A percentile compares a stretch with the other conserved stretches of the same genome.
Conservation (phyloP, 92 coral and sea anemone genomes). For the Bergia puertoricense region DNA sequence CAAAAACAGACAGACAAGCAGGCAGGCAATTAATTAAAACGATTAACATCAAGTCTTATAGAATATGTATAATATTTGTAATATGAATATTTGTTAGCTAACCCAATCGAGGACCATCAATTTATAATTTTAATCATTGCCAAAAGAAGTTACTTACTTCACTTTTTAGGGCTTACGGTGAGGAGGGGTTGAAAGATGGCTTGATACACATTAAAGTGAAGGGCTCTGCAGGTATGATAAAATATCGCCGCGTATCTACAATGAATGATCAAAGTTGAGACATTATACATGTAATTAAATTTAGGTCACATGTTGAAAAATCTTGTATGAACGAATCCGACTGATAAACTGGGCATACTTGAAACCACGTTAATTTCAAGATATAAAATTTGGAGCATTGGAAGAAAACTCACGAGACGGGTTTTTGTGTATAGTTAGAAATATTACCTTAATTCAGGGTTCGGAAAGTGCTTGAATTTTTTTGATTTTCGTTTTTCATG, state of each 20-base stretch:
- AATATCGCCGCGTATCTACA: not conserved
- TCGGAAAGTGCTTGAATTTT: too few species aligned
- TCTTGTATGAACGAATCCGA: not conserved
- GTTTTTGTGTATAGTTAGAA: too few species aligned
- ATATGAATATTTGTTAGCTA: too few species aligned
- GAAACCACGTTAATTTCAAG: not conserved
- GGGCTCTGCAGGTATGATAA: slow-evolving; percentile 84
- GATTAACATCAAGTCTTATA: too few species aligned
- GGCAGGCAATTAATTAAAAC: too few species aligned
- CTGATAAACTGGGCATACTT: not conserved
- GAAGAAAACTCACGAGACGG: not conserved
- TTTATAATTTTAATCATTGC: too few species aligned
- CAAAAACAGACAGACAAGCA: too few species aligned
- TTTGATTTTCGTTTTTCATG: too few species aligned
- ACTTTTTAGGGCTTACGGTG: slow-evolving; percentile 67
- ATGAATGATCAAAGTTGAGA: not conserved
- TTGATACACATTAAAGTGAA: slow-evolving; percentile 81
- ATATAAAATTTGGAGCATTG: not conserved
- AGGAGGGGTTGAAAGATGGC: slow-evolving; percentile 85
- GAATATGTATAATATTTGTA: too few species aligned
- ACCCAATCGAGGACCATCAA: too few species aligned
- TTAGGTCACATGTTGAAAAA: not conserved
- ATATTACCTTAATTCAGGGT: too few species aligned
- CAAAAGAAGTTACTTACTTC: not conserved
- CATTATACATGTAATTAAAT: not conserved